phyloP scores from a whole-genome alignment of 2,888 invertebrate species.

The Hydrotaea diabolus region DNA sequence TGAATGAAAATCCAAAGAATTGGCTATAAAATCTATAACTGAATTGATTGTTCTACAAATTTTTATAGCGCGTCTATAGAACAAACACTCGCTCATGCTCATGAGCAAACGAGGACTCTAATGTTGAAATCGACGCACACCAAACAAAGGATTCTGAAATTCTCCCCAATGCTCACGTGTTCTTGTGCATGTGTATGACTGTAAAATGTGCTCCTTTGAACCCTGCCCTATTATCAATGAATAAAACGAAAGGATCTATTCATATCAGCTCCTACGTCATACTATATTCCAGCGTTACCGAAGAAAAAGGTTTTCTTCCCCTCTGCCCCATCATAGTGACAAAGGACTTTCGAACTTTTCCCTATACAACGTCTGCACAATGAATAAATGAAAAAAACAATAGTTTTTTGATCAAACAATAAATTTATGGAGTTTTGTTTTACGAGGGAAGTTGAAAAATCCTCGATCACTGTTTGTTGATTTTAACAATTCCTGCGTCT shows the following conservation, averaged over 20 bases:
- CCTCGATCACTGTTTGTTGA: not conserved
- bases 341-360: conserved; percentile 62
- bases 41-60: no score
- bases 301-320: not conserved
- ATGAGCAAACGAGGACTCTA: not conserved
- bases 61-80: no score
- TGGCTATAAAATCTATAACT: no score
- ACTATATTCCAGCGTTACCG: not conserved
- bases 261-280: conserved; percentile 49
- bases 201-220: not conserved
- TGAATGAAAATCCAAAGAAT: no score
- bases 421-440: not conserved
- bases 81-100: not conserved
- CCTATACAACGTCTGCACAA: not conserved
- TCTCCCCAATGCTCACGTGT: not conserved
- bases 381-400: not conserved
- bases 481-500: conserved; percentile 1
- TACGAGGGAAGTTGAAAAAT: conserved; percentile 3
- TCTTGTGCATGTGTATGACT: not conserved
- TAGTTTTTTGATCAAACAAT: conserved; percentile 32
- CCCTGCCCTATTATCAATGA: not conserved
- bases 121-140: not conserved
- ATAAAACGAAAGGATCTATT: not conserved
- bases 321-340: conserved; percentile 43
- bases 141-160: not conserved